Evolutionary conservation across 1,140 invertebrate species (phyloP), one percentile per base, ranked within the genome.

Genomic region (Dryas iulia): DNA sequence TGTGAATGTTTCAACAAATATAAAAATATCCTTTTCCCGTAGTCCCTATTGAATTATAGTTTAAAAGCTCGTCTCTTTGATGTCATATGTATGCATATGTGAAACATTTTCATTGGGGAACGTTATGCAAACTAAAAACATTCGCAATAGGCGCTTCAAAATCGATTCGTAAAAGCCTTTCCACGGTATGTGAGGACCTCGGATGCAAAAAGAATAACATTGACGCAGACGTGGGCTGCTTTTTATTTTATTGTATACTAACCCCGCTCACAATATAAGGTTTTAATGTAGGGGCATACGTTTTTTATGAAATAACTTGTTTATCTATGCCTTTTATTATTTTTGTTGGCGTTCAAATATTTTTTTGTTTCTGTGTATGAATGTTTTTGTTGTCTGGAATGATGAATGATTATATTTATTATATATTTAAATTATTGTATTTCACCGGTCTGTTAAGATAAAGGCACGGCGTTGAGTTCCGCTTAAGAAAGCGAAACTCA

Each of bases 201-300:
- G 21, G 39, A 47, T 47, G 39, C 39, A 47, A 47, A 47, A 47
- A 47, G 39, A 47, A 47, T 47, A 47, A 47, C 39, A 47, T 47
- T 47, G 39, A 47, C 39, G 39, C 39, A 47, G 39, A 47, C 39
- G 14, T 47, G 39, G 39, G 39, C 14, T 47, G 39, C 14, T 47
- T 47, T 47, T 47, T 47, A 47, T 47, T 47, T 47, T 47, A 47
- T 47, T 47, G 39, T 47, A 21, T 47, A 47, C 39, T 47, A 47
- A 47, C 39, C 39, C 39, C 39, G 39, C 39, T 47, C 39, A 47
- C 39, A 47, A 47, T 47, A 47, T 47, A 47, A 47, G 14, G 39
- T 14, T 21, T 47, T 47, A 47, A 47, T 47, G 39, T 47, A 47
- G 39, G 39, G 39, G 39, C 1, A 47, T 47, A 47, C n/a, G n/a